These are phyloP conservation scores for Rana temporaria DNA, from an alignment of 2,113 vertebrate species.

Conservation along the genomic window DNA sequence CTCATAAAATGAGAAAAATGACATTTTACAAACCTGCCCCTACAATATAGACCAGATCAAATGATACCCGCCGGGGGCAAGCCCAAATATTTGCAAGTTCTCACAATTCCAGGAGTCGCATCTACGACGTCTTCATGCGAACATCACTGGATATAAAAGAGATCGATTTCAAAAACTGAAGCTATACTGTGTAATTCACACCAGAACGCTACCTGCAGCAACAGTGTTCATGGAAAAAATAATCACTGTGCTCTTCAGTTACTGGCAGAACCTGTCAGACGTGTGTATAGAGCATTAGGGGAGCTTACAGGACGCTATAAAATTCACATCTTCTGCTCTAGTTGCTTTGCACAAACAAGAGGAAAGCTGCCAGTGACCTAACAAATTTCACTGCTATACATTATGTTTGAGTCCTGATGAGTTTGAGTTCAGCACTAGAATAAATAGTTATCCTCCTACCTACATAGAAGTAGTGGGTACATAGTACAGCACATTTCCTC, in stretches of 20 bases:
- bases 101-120: background rate
- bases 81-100: background rate
- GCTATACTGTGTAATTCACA: constrained; percentile 15
- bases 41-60: constrained; percentile 10
- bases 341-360: constrained; percentile 19
- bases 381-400: constrained; percentile 1
- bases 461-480: too few relatives aligned
- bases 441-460: too few relatives aligned
- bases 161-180: constrained; percentile 25
- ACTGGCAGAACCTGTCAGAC: constrained; percentile 49
- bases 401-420: too few relatives aligned
- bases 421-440: too few relatives aligned
- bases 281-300: constrained; percentile 17
- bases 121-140: background rate
- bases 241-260: constrained; percentile 26
- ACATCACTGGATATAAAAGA: constrained; percentile 11
- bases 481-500: too few relatives aligned
- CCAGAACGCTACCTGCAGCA: constrained; percentile 49
- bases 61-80: constrained; percentile 34
- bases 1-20: background rate
- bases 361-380: constrained; percentile 12
- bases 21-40: background rate
- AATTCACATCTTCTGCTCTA: constrained; percentile 1
- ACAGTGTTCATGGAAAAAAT: constrained; percentile 25
- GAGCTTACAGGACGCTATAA: constrained; percentile 9